Evolutionary conservation across 2,888 invertebrate species (phyloP), one percentile per base, ranked within the genome.

Genomic region (Catonia carolina): DNA sequence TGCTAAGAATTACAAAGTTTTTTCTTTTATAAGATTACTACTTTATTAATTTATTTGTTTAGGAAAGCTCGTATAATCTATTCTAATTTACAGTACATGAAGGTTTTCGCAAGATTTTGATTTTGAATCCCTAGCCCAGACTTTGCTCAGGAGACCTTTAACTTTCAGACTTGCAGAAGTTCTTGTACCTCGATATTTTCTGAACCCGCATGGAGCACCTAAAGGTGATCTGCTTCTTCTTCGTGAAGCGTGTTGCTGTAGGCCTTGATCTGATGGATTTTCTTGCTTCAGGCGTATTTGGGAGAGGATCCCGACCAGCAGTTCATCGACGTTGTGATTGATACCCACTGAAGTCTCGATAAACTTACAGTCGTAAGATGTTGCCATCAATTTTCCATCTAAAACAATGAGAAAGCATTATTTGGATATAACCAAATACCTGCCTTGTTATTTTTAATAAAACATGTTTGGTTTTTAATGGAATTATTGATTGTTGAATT

Each of bases 311-410:
- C 97, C 97, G 59, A 96, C 96, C 20, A 98, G 80, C 56, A 98
- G 80, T 70, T 97, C 96, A 74, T 98, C 97, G 58, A 97, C 94
- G 74, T 96, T 94, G 78, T 96, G 95, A 76, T 97, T 96, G 70
- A 98, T 88, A 33, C 93, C 94, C 55, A 94, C 93, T 2, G 96
- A 96, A 1, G 96, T 94, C 76, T 98, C 96, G 69, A 96, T 95
- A 77, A 93, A 95, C 75, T 96, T 96, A 77, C 93, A 93, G 73
- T 94, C 93, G 76, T 91, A 92, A 0, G 88, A 85, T 0, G 88
- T 89, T 17, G 96, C 96, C 74, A 94, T 82, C 36, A 85, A 80
- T 75, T 93, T 94, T 39, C 95, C 96, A 76, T 97, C 97, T 97
- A 84, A 6, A 63, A 63, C 36, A 42, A 7, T n/a, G n/a, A n/a